Percentiles rank a stretch among this genome's conserved stretches.
Evolutionary conservation across 2,113 vertebrate species (phyloP).

Genomic region (Eptatretus burgeri): DNA sequence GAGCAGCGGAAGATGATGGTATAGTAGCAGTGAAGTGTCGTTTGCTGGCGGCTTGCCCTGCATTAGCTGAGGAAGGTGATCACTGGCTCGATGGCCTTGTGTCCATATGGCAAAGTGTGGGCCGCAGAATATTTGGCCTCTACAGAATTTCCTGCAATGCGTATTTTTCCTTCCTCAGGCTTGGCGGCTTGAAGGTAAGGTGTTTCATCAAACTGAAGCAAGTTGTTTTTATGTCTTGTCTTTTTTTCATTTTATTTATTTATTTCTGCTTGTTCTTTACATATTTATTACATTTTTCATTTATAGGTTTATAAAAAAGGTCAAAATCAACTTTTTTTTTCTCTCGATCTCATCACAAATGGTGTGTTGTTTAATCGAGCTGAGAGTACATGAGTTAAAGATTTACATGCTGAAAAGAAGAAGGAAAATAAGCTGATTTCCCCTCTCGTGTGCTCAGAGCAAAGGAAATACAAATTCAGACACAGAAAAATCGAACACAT

Average conservation of each 20-base stretch:
- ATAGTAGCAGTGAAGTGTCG: conserved; percentile 84
- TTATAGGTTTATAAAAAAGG: no score
- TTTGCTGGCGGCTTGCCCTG: conserved; percentile 48
- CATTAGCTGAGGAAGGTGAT: conserved; percentile 59
- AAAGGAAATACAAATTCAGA: neutral
- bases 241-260: no score
- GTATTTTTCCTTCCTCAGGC: conserved; percentile 89
- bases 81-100: conserved; percentile 57
- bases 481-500: no score
- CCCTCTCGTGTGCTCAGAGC: neutral
- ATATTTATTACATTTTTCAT: no score
- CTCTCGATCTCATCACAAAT: no score
- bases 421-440: conserved; percentile 10
- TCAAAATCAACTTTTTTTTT: no score
- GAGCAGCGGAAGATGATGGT: conserved; percentile 69
- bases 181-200: conserved; percentile 79
- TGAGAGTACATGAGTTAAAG: no score
- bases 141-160: conserved; percentile 78
- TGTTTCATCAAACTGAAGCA: no score
- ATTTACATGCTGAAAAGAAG: no score
- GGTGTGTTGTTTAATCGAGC: no score
- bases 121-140: conserved; percentile 82
- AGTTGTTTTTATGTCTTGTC: no score
- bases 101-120: conserved; percentile 62
- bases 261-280: no score